Base-by-base conservation (phyloP, 2,113 vertebrate genomes). In the Phasianus colchicus region DNA sequence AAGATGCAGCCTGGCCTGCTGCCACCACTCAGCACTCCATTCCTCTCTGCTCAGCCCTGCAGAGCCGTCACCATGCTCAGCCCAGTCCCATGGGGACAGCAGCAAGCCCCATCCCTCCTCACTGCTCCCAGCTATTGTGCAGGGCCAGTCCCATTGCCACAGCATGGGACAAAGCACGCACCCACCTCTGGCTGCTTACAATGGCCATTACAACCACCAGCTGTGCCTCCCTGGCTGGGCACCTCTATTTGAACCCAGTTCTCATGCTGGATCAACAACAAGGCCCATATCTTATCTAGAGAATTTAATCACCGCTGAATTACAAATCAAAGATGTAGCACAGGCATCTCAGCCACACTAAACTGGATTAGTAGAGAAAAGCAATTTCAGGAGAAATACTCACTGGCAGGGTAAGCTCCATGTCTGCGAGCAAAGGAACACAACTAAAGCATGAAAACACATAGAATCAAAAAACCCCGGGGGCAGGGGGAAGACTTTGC, bases 381-480 rank as follows among this genome's bases (percentile, higher is more conserved):
- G 67, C 22, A 76, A 21, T 36, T 20, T 63, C 4, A 3, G 50
- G 20, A 47, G 63, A 92, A 89, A 80, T 1, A 42, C 36, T 42
- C 45, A 7, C 16, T 4, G 19, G 58, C 13, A 50, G 30, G 2
- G 0, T 30, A 57, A 89, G 15, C 11, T 10, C 34, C 5, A 1
- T 0, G 0, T n/a, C 50, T 7, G 3, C 1, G 0, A 61, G 71
- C 15, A 50, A 71, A 65, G 77, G 64, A 71, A 85, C 2, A n/a
- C 24, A 25, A 1, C 5, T 42, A 64, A 64, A 91, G 19, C 14
- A 24, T 0, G 2, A 43, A 11, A 72, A 72, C 22, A 47, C 19
- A 34, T 34, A 4, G 12, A 72, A 69, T 55, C 81, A 18, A 36
- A 32, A 20, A 32, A 24, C 18, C 3, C 0, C 40, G 1, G 61